Evolutionary conservation across 2,888 invertebrate species (phyloP).

Genomic region (Cheilosia variabilis): DNA sequence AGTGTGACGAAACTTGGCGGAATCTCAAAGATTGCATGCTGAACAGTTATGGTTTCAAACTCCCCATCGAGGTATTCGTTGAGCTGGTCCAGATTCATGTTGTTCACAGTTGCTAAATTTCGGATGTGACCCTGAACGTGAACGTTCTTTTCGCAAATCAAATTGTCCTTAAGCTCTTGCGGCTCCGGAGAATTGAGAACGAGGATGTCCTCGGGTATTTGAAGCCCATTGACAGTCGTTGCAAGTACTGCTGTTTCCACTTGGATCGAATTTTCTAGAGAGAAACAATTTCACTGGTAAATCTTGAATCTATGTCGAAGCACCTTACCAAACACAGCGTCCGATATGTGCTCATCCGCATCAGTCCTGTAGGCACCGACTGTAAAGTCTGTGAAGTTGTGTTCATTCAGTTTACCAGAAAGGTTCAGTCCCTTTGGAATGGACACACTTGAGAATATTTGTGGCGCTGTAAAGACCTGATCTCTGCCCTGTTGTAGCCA

Average conservation of each 20-base stretch:
- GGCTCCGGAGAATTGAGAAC: constrained; percentile 79
- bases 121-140: constrained; percentile 72
- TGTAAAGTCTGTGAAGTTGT: constrained; percentile 83
- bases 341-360: constrained; percentile 83
- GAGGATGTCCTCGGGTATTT: constrained; percentile 84
- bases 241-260: constrained; percentile 79
- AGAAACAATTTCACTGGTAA: background rate
- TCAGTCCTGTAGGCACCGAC: constrained; percentile 84
- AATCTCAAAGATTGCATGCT: constrained; percentile 83
- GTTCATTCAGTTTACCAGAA: constrained; percentile 83
- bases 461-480: constrained; percentile 81
- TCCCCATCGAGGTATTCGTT: constrained; percentile 76
- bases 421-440: constrained; percentile 77
- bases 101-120: constrained; percentile 78
- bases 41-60: constrained; percentile 79
- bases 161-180: constrained; percentile 76
- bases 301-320: background rate
- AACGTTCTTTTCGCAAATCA: constrained; percentile 76
- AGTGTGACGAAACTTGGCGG: constrained; percentile 83
- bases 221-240: constrained; percentile 80
- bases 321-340: constrained; percentile 83
- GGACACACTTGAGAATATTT: constrained; percentile 77
- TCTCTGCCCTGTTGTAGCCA: constrained; percentile 82
- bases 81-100: constrained; percentile 77
- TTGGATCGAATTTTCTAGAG: constrained; percentile 79